A percentile compares a stretch with the other conserved stretches of the same genome.
These are phyloP conservation scores for Antheraea mylitta DNA, from an alignment of 1,140 invertebrate genomes.

Conservation along the genomic window DNA sequence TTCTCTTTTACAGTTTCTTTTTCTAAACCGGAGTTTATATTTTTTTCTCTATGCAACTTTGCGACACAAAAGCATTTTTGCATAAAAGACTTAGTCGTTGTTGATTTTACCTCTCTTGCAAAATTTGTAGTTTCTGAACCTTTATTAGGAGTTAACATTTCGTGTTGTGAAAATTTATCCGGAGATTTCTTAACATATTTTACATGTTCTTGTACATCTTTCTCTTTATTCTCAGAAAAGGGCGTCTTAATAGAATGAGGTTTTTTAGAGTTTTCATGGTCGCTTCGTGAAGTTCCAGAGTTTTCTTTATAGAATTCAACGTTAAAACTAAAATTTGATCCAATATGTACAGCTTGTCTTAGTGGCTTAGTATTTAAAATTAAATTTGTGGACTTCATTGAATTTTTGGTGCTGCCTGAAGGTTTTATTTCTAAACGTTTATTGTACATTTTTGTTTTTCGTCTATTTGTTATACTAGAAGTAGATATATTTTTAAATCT, in stretches of 20 bases:
- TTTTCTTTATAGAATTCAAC: conserved; percentile 7
- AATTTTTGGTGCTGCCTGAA: neutral
- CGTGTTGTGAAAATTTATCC: neutral
- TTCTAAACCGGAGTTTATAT: neutral
- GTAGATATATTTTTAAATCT: neutral
- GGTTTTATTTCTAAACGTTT: neutral
- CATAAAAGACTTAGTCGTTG: conserved; percentile 5
- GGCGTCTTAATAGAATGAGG: neutral
- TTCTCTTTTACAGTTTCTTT: neutral
- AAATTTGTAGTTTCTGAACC: conserved; percentile 7
- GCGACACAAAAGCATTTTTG: conserved; percentile 12
- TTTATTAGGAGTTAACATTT: neutral
- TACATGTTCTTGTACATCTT: neutral
- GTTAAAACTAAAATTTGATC: conserved; percentile 39
- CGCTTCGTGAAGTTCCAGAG: neutral
- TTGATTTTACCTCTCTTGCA: neutral
- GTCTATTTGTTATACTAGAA: conserved; percentile 9
- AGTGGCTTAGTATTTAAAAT: neutral
- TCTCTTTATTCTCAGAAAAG: conserved; percentile 7
- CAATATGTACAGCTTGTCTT: conserved; percentile 28
- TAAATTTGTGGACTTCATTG: neutral
- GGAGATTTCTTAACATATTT: neutral
- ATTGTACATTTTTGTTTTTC: neutral
- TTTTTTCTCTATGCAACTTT: neutral
- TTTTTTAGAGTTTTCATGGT: neutral